Conservation (phyloP, 2,797 vertebrate genomes). For the Pteronotus mesoamericanus region DNA sequence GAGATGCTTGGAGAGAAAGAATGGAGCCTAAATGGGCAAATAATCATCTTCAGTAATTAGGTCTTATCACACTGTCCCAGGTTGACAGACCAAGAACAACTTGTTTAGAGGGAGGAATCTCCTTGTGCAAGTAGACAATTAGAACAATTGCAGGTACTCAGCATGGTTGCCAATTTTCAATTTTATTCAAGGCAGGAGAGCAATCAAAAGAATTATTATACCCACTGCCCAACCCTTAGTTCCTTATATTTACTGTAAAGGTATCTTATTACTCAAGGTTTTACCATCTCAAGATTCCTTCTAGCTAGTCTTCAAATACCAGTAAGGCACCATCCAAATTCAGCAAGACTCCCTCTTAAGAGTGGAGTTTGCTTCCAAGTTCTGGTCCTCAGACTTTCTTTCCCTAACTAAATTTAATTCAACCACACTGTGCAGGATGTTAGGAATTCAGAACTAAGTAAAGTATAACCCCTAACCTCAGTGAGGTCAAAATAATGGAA, state of each 20-base stretch:
- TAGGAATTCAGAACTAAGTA: conserved; percentile 1
- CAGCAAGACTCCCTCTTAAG: not conserved
- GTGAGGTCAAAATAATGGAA: not conserved
- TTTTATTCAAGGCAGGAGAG: not conserved
- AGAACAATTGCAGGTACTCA: not conserved
- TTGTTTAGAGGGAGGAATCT: not conserved
- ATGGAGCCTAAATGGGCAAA: not conserved
- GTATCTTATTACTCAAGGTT: not conserved
- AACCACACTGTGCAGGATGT: not conserved
- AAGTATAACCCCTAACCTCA: not conserved
- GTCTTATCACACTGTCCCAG: not conserved
- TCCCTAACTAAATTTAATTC: not conserved
- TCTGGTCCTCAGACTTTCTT: not conserved
- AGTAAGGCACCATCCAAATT: not conserved
- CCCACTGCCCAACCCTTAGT: not conserved
- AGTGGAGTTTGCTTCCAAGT: not conserved
- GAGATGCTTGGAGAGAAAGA: not conserved
- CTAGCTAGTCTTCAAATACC: not conserved
- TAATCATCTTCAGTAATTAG: not conserved
- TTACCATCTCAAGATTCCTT: not conserved
- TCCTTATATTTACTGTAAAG: not conserved
- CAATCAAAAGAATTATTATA: not conserved
- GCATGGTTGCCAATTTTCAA: not conserved
- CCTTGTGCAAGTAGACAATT: not conserved
- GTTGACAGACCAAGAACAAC: not conserved